Conservation (phyloP, 2,888 invertebrate genomes). For the Nemotelus pantherinus region DNA sequence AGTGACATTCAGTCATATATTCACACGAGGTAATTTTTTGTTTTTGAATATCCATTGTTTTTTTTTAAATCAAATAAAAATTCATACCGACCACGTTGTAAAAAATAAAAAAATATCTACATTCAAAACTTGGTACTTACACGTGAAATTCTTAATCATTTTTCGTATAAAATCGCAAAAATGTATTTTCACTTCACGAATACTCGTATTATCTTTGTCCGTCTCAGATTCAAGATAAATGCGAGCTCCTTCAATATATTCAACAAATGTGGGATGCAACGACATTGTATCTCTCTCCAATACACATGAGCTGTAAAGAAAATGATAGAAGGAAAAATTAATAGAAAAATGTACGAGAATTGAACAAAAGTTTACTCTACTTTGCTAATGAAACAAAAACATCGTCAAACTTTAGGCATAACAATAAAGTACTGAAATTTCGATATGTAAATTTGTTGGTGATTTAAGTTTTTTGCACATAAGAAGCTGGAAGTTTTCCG, state of each 20-base stretch:
- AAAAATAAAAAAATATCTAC: not conserved
- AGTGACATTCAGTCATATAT: not conserved
- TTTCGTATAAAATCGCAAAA: slow-evolving; percentile 94
- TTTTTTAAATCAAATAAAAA: too few species aligned
- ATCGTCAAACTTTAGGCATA: not conserved
- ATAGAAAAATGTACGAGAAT: not conserved
- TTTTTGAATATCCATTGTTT: too few species aligned
- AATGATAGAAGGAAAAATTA: slow-evolving; percentile 2
- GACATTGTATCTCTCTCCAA: slow-evolving; percentile 85
- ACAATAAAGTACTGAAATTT: too few species aligned
- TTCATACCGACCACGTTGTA: not conserved
- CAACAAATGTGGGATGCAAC: slow-evolving; percentile 86
- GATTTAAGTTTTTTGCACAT: too few species aligned
- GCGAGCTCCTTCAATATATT: slow-evolving; percentile 94
- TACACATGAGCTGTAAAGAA: slow-evolving; percentile 74
- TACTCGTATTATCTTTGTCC: slow-evolving; percentile 89
- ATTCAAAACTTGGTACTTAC: slow-evolving; percentile 68
- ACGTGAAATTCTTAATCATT: slow-evolving; percentile 90
- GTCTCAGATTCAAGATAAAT: slow-evolving; percentile 91
- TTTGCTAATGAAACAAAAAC: not conserved
- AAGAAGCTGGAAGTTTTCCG: too few species aligned
- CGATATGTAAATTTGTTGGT: too few species aligned
- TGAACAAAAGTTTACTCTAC: not conserved
- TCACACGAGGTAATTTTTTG: too few species aligned
- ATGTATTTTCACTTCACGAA: slow-evolving; percentile 89